Percentiles rank a stretch among this genome's conserved stretches.
phyloP scores from a whole-genome alignment of 2,888 invertebrate genomes.

The Pelosia muscerda region DNA sequence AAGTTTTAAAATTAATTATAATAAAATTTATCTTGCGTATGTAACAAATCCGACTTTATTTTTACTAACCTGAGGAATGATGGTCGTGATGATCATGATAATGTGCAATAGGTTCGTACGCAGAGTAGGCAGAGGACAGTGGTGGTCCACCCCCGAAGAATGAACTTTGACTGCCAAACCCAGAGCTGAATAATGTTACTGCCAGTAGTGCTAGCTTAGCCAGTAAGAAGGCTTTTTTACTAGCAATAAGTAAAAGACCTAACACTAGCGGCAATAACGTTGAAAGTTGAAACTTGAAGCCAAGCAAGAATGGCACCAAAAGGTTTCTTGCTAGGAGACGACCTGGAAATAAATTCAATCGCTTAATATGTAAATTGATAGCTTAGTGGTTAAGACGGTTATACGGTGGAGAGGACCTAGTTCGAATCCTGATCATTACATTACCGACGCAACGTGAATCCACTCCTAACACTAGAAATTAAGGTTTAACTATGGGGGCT shows the following conservation, averaged over 20 bases:
- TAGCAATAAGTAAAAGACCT: conserved; percentile 89
- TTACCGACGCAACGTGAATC: too few relatives aligned
- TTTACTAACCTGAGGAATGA: conserved; percentile 70
- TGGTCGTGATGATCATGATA: conserved; percentile 71
- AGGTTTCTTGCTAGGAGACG: conserved; percentile 90
- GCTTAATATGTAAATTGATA: not conserved
- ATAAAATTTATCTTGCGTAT: too few relatives aligned
- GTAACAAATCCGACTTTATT: too few relatives aligned
- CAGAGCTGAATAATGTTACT: conserved; percentile 89
- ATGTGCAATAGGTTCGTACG: conserved; percentile 67
- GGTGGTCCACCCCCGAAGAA: conserved; percentile 62
- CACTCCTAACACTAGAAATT: too few relatives aligned
- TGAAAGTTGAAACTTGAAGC: conserved; percentile 92
- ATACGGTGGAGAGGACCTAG: too few relatives aligned
- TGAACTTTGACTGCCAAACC: conserved; percentile 65
- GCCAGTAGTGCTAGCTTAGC: conserved; percentile 91
- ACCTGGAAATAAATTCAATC: conserved; percentile 84
- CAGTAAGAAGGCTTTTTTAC: conserved; percentile 92
- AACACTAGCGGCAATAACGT: conserved; percentile 91
- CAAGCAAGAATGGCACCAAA: conserved; percentile 92
- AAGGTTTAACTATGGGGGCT: too few relatives aligned
- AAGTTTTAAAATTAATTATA: too few relatives aligned
- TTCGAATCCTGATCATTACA: too few relatives aligned
- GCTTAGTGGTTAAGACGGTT: too few relatives aligned
- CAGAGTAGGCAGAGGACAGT: conserved; percentile 72